Conservation (phyloP, 2,888 invertebrate species). For the Lithosia quadra region DNA sequence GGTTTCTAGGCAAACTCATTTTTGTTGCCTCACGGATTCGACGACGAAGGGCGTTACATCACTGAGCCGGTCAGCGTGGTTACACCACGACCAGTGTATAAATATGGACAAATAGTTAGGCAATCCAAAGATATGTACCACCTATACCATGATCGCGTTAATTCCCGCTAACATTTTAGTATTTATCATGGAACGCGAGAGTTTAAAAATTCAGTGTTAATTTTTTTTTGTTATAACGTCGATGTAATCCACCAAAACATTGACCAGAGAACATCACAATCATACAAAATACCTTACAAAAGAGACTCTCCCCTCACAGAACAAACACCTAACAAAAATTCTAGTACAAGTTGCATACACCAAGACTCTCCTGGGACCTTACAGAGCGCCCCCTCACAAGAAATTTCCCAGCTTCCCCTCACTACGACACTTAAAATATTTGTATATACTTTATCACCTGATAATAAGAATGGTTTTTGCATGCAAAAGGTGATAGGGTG, state of each 20-base stretch:
- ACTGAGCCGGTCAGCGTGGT: too few species aligned
- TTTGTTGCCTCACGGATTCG: too few species aligned
- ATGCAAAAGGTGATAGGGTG: not conserved
- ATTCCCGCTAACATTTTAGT: too few species aligned
- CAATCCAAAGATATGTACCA: too few species aligned
- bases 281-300: conserved; percentile 44
- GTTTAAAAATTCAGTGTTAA: not conserved
- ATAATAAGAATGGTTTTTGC: conserved; percentile 3
- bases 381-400: conserved; percentile 64
- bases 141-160: too few species aligned
- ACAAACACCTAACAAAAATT: conserved; percentile 70
- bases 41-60: too few species aligned
- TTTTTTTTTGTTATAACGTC: not conserved
- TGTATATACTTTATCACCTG: not conserved
- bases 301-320: conserved; percentile 48
- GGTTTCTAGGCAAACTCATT: too few species aligned
- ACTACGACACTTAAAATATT: conserved; percentile 25
- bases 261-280: conserved; percentile 12
- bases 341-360: conserved; percentile 71
- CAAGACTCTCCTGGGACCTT: conserved; percentile 67
- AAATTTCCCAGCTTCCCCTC: conserved; percentile 61
- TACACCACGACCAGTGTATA: too few species aligned
- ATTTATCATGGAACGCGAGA: too few species aligned
- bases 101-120: too few species aligned
- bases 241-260: not conserved